Evolutionary conservation across 2,888 invertebrate species (phyloP), one percentile per base, ranked within the genome.

Genomic region (Agriopis aurantiaria): DNA sequence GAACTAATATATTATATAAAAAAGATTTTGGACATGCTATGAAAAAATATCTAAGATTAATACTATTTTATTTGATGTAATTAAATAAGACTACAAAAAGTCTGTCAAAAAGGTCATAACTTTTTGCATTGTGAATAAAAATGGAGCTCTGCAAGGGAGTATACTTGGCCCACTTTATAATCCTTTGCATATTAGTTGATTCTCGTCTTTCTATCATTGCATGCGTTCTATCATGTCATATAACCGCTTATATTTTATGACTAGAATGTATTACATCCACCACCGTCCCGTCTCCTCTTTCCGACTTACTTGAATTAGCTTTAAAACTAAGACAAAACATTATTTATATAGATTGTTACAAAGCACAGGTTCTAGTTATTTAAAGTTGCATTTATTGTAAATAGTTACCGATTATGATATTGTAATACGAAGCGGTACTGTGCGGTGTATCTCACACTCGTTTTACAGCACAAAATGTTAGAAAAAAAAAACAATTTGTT

Each of bases 381-480:
- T 87, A 88, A 89, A 86, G 89, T 92, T 92, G 93, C 93, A 93
- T 93, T 91, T 92, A 93, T 90, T 94, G 94, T 94, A 94, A 89
- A 94, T 93, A 94, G 90, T 90, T 91, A 92, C 69, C 72, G 65
- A 76, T 71, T 72, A 75, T 73, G 82, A 80, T 88, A 88, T 82
- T 86, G 82, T 90, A 89, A 86, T 53, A 82, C 77, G 91, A 91
- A 91, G 89, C 82, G 88, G 87, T 91, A 92, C 85, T 86, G 86
- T 91, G 89, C 88, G 88, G 91, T 92, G 91, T 91, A 88, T 78
- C 84, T 88, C 91, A 93, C 94, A 94, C 94, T 94, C 93, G 94
- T 94, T 94, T 93, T 93, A 90, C 88, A 90, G 93, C 94, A 93
- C 94, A 94, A 93, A 91, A 91, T 91, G 89, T 92, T 93, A 92